Base-by-base conservation (phyloP, 2,888 invertebrate species). In the Chrysodeixis includens region DNA sequence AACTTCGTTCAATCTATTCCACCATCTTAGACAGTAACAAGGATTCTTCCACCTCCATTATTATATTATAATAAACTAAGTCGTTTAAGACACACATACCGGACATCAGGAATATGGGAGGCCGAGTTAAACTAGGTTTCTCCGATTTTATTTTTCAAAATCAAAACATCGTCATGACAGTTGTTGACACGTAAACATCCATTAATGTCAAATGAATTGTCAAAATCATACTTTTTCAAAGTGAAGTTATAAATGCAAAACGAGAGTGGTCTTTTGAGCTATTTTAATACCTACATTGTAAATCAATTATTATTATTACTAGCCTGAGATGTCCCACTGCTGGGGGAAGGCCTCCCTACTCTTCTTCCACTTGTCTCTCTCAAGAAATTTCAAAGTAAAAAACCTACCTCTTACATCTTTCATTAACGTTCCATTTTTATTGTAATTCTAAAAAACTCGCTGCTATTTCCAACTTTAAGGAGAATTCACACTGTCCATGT, bases 151-250 rank as follows among this genome's bases (percentile, higher is more conserved):
- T 62, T 70, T 66, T 14, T 18, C 44, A 32, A 57, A 60, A 67
- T 74, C 76, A 72, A 81, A 81, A 74, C 81, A 80, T 78, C 54
- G 44, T 61, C 58, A 55, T 72, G 73, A 62, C 77, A 73, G 51
- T 44, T 73, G 51, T 44, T 73, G 78, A 82, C 82, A 82, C 82
- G 83, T 82, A 78, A 77, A 83, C 79, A 74, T 56, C 8, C 56
- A 61, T 20, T 52, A 30, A 52, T n/a, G n/a, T 35, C 32, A 35
- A 32, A 55, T 18, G 10, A 10, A 26, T 26, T 52, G 22, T 26
- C 22, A 22, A 26, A 6, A 3, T 20, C 46, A 49, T 14, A 10
- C 14, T 10, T 35, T 55, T 35, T 53, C 35, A 18, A 49, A 49
- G 46, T 49, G 20, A 3, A 49, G 4, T 2, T 20, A 18, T 18